A percentile compares a stretch with the other conserved stretches of the same genome.
phyloP scores from a whole-genome alignment of 2,797 vertebrate genomes.

The Lacerta viridis region DNA sequence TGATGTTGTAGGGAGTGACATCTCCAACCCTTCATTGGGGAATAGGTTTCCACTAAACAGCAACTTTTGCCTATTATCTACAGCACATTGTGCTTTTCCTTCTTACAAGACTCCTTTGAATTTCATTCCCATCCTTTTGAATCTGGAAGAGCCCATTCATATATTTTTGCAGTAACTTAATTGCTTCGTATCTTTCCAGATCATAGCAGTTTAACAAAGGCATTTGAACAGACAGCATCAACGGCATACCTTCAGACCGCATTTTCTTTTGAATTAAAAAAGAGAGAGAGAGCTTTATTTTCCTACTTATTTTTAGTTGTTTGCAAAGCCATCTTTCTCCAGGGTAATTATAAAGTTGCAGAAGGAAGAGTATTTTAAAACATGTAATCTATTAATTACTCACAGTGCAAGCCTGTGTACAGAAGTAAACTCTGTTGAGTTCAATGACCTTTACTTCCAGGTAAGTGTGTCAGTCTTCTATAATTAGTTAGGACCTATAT shows the following conservation, averaged over 20 bases:
- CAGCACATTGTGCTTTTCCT: conserved; percentile 26
- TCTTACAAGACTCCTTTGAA: conserved; percentile 47
- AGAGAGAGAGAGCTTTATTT: conserved; percentile 53
- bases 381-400: conserved; percentile 64
- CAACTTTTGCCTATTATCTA: background rate
- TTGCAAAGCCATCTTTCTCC: conserved; percentile 57
- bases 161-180: conserved; percentile 60
- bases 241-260: conserved; percentile 53
- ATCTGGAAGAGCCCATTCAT: conserved; percentile 22
- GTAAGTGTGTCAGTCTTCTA: conserved; percentile 58
- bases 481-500: conserved; percentile 58
- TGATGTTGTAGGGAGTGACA: conserved; percentile 25
- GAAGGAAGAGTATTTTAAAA: conserved; percentile 62
- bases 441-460: too few species aligned
- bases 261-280: conserved; percentile 25
- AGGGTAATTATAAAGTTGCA: conserved; percentile 59
- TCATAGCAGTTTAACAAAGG: conserved; percentile 15
- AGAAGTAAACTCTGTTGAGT: too few species aligned
- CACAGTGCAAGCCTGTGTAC: too few species aligned
- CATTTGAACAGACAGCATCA: conserved; percentile 28
- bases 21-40: conserved; percentile 11
- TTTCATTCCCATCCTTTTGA: conserved; percentile 51
- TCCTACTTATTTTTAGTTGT: conserved; percentile 38
- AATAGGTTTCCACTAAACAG: too few species aligned
- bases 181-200: conserved; percentile 48